Evolutionary conservation across 2,888 invertebrate species (phyloP).

Genomic region (Bellardia pandia): DNA sequence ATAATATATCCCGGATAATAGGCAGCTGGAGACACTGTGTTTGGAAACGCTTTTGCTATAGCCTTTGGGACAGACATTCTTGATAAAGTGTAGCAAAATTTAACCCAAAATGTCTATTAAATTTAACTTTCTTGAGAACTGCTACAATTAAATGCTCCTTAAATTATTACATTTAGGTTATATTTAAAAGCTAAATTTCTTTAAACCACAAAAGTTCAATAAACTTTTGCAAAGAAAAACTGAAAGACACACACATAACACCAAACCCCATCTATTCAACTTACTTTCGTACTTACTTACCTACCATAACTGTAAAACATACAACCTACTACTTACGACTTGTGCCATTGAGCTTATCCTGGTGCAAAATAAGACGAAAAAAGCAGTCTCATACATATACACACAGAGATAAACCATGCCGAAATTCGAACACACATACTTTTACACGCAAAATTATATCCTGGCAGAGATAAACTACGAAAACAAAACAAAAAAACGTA

Average conservation of each 20-base stretch:
- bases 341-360: conserved; percentile 68
- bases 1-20: no score
- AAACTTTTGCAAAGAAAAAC: conserved; percentile 49
- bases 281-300: conserved; percentile 58
- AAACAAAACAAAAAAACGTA: conserved; percentile 40
- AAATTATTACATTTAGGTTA: not conserved
- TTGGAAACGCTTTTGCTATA: no score
- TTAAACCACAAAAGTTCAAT: conserved; percentile 66
- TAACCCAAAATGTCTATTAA: not conserved
- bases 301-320: conserved; percentile 66
- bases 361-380: conserved; percentile 44
- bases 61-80: no score
- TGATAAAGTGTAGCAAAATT: no score
- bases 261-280: conserved; percentile 26
- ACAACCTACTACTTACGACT: conserved; percentile 38
- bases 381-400: not conserved
- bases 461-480: conserved; percentile 46
- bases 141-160: not conserved
- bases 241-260: conserved; percentile 22
- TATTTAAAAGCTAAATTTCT: not conserved
- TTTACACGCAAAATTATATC: conserved; percentile 1
- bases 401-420: conserved; percentile 45
- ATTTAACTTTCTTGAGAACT: not conserved
- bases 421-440: conserved; percentile 27
- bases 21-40: no score